Conservation (phyloP, 2,797 vertebrate species). For the Crenichthys baileyi region DNA sequence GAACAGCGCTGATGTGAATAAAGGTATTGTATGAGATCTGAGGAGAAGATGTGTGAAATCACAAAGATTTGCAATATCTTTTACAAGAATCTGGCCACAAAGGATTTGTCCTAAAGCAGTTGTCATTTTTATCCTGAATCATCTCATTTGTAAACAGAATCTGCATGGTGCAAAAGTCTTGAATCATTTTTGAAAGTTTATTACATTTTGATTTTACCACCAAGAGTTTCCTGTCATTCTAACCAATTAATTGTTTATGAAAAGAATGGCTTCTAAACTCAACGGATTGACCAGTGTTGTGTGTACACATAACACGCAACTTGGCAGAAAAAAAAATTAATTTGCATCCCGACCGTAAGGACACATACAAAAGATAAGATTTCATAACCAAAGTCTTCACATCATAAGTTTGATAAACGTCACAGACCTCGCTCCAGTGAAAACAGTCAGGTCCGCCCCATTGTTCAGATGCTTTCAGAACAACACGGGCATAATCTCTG, state of each 20-base stretch:
- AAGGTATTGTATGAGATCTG: not conserved
- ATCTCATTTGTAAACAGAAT: slow-evolving; percentile 30
- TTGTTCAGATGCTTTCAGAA: slow-evolving; percentile 50
- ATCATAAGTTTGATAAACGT: slow-evolving; percentile 57
- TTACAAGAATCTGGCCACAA: slow-evolving; percentile 4
- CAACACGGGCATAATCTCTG: slow-evolving; percentile 29
- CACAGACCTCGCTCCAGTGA: slow-evolving; percentile 46
- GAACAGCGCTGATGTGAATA: not conserved
- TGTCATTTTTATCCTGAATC: slow-evolving; percentile 23
- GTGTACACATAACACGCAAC: not conserved
- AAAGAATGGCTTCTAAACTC: not conserved
- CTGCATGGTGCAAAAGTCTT: not conserved
- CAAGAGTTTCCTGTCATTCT: not conserved
- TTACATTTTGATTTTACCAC: not conserved
- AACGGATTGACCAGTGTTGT: not conserved
- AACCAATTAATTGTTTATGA: not conserved
- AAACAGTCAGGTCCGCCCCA: slow-evolving; percentile 36
- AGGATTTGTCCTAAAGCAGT: slow-evolving; percentile 12
- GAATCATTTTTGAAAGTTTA: not conserved
- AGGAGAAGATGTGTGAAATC: slow-evolving; percentile 14
- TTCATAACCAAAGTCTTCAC: slow-evolving; percentile 49
- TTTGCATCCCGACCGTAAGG: slow-evolving; percentile 13
- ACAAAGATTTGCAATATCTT: not conserved
- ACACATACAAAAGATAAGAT: slow-evolving; percentile 5
- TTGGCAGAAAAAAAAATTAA: not conserved